Conservation (phyloP, 2,113 vertebrate species). For the Montifringilla adamsi region DNA sequence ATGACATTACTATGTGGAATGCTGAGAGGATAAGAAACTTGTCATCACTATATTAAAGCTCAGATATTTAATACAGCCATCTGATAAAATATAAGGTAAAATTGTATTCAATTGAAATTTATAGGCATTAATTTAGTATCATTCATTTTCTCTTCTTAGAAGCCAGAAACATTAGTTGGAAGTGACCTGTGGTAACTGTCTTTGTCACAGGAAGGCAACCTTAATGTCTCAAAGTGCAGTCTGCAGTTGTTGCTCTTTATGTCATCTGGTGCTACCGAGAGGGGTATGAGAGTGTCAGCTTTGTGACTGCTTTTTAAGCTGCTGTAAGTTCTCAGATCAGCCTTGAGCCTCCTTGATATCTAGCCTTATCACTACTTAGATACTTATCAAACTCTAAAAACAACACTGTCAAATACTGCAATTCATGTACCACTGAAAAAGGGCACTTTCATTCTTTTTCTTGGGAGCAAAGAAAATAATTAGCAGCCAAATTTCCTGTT, state of each 20-base stretch:
- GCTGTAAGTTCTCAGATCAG: neutral
- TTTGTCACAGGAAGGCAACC: neutral
- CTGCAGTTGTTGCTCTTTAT: neutral
- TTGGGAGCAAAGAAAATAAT: neutral
- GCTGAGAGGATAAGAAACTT: neutral
- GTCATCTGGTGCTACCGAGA: neutral
- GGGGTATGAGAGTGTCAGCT: neutral
- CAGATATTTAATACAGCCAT: neutral
- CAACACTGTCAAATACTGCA: neutral
- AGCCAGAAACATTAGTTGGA: neutral
- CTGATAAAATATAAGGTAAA: neutral
- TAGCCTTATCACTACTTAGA: neutral
- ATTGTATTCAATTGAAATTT: neutral
- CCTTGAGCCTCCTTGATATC: neutral
- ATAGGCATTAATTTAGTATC: neutral
- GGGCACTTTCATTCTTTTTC: neutral
- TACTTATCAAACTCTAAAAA: neutral
- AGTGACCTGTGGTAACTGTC: neutral
- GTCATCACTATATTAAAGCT: neutral
- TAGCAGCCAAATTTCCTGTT: neutral
- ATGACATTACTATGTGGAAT: neutral
- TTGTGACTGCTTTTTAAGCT: neutral
- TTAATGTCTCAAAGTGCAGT: neutral
- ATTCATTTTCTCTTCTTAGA: neutral
- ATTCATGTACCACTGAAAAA: neutral